Percentiles rank a stretch among this genome's conserved stretches.
phyloP scores from a whole-genome alignment of 1,140 invertebrate species.

The Physella acuta region DNA sequence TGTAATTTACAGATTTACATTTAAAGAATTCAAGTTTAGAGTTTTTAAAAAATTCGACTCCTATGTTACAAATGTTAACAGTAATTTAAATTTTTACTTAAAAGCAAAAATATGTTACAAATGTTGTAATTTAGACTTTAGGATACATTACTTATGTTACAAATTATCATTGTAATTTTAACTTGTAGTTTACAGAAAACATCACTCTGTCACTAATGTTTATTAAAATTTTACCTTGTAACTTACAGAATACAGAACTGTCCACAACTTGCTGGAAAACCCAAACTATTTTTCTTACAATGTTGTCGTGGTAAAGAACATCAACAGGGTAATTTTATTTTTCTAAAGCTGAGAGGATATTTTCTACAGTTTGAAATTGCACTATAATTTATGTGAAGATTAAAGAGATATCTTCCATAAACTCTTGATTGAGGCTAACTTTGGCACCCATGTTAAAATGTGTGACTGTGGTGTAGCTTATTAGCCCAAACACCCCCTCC shows the following conservation, averaged over 20 bases:
- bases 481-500: too few relatives aligned
- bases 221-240: not conserved
- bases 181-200: not conserved
- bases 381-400: too few relatives aligned
- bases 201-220: not conserved
- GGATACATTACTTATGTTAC: not conserved
- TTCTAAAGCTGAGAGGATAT: too few relatives aligned
- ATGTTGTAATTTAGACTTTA: not conserved
- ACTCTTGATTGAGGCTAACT: too few relatives aligned
- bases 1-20: too few relatives aligned
- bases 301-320: slow-evolving; percentile 56
- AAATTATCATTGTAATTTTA: not conserved
- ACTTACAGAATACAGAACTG: slow-evolving; percentile 35
- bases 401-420: too few relatives aligned
- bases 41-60: too few relatives aligned
- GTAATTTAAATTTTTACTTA: not conserved
- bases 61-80: not conserved
- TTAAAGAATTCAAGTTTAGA: too few relatives aligned
- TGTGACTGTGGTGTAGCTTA: too few relatives aligned
- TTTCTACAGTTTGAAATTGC: too few relatives aligned
- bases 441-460: too few relatives aligned
- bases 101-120: not conserved
- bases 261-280: slow-evolving; percentile 47
- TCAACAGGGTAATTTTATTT: slow-evolving; percentile 34
- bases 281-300: slow-evolving; percentile 59